Base-by-base conservation (phyloP, 2,888 invertebrate species). In the Prosopocoilus inquinatus region DNA sequence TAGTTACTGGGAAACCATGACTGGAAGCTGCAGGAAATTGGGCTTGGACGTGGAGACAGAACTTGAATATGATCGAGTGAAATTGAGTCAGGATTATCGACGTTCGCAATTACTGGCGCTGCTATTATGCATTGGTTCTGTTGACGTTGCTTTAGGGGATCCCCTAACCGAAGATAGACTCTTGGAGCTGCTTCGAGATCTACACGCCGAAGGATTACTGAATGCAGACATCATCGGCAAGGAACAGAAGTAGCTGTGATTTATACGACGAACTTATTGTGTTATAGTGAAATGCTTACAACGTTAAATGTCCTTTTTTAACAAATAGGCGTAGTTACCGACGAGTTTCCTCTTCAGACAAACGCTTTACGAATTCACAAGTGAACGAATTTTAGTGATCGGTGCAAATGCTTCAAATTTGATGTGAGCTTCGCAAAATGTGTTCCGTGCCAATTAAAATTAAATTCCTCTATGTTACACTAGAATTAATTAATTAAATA, bases 71-170 rank as follows among this genome's bases (percentile, higher is more conserved):
- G 78, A 79, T 49, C 72, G 82, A 35, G 74, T 75, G 43, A 79
- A 81, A 59, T 73, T 86, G 9, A 78, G 77, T 38, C 75, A 77
- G 8, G 86, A 86, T 66, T 85, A 82, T 67, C 80, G 81, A 57
- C 76, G 81, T 54, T 90, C 90, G 0, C 88, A 89, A 64, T 78
- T 90, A 4, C 77, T 91, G 58, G 90, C 90, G n/a, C 78, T 90
- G 43, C 76, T 91, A 49, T 77, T 91, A 2, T 90, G 90, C 69
- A 89, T 91, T 56, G 91, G 91, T 15, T 90, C 90, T 35, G 88
- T 91, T 4, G 91, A 91, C 70, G 86, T 91, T 47, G 91, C 90
- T 3, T 77, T 91, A 12, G 90, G 90, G 1, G 87, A 90, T 70
- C 84, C 87, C 0, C 80, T 86, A 51, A 90, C 90, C 28, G 91